Base-by-base conservation (phyloP, 2,113 vertebrate species). In the Eclectus roratus region DNA sequence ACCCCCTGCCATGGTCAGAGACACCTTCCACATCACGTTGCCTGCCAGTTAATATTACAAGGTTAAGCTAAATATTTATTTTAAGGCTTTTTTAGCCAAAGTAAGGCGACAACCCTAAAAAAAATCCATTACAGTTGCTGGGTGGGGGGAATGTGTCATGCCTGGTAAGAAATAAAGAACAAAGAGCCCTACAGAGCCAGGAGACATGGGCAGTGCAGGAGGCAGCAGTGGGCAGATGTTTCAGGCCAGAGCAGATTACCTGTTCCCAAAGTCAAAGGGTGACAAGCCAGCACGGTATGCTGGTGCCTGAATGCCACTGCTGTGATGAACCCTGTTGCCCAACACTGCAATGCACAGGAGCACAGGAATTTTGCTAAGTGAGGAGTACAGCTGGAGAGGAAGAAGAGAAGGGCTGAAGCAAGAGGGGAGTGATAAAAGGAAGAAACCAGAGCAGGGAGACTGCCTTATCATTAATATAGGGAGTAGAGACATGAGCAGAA, bases 271-370 rank as follows among this genome's bases (percentile, higher is more conserved):
- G 27, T 9, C 49, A 94, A 64, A 10, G 55, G 69, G 5, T 74
- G 85, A 85, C 19, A 4, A 94, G 92, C 58, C 90, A 41, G 56
- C 41, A 10, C 0, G 27, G 83, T 70, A 91, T 84, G 93, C 61
- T 9, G 47, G 33, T 69, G 78, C 80, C 66, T 76, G 87, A 95
- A 87, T 86, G 95, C 68, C 86, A 89, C 84, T 28, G 35, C 47
- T 85, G 91, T 89, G 80, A 93, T 47, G 80, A 94, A 43, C 80
- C 29, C 58, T 21, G 56, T 74, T 92, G 61, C 73, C 80, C 91
- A 86, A 94, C 70, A 16, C 78, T 49, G 28, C 61, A 89, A 89
- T 86, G 87, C 89, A 85, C 77, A 84, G 21, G 4, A 33, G 69
- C 43, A 35, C 39, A 91, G 58, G 83, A 80, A 86, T 94, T 73